Evolutionary conservation across 2,888 invertebrate species (phyloP), one percentile per base, ranked within the genome.

Genomic region (Lottia gigantea): DNA sequence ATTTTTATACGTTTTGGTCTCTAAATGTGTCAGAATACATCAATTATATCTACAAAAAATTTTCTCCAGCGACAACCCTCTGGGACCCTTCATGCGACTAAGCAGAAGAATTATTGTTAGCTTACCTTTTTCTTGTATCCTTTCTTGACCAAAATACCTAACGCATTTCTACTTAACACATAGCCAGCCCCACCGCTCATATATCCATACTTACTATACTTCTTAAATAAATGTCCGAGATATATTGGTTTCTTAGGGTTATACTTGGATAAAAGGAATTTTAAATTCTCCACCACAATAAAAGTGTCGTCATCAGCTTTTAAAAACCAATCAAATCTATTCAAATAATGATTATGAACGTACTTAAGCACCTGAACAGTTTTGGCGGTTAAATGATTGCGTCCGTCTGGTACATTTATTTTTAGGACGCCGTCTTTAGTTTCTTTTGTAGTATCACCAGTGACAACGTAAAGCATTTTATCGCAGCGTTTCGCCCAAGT

Each of bases 301-400:
- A 96, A 98, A 91, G 98, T 98, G 86, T 98, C 98, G 88, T 98
- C 98, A 84, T 98, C 98, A 19, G 98, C 97, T 89, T 99, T 99
- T 80, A 97, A 90, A 87, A 98, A 97, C 96, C 97, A 98, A 89
- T 98, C 97, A 3, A 94, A 95, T 67, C 96, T 92, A 79, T 96
- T 91, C 68, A 93, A 90, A 87, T 97, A 82, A 70, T 96, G 91
- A 79, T 94, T 91, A 85, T 95, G 95, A 26, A 95, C 92, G 85
- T 96, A 95, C 82, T 93, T 92, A 87, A 95, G 96, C 0, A 96
- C 96, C 81, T 93, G 94, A 89, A 96, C 96, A 0, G 98, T 98
- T 90, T 98, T 98, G 2, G 93, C 95, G 96, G 98, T 98, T 23
- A 99, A 91, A 85, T 93, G 92, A 84, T 96, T 92, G 26, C 97